Base-by-base conservation (phyloP, 2,888 invertebrate species). In the Diplazon laetatorius region DNA sequence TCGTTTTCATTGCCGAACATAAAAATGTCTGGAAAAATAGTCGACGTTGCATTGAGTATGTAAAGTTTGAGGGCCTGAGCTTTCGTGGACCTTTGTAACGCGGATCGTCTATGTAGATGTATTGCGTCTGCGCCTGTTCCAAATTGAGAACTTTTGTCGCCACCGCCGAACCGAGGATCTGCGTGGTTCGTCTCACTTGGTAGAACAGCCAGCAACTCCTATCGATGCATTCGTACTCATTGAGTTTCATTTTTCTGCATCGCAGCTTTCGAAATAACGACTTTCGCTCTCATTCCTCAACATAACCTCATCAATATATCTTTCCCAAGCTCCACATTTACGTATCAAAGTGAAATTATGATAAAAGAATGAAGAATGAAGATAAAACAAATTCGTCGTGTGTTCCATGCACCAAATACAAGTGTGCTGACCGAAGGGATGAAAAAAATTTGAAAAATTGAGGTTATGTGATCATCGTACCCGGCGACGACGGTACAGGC, bases 71-170 rank as follows among this genome's bases (percentile, higher is more conserved):
- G 12, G 9, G 16, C 0, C 35, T 1, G 9, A 1, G 20, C 18
- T 59, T 46, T 39, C n/a, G 42, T 44, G 66, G 50, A 91, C 91
- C 88, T 86, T 89, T 86, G 69, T 89, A 89, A 59, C 85, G 82
- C 30, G 91, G 93, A 85, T 93, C 92, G 82, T 93, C 92, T 8
- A 93, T 91, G 82, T 93, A 93, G 83, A 93, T 93, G 83, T 93
- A 93, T 80, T 93, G 92, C 0, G 92, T 91, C 46, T 88, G 89
- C 48, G 89, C 84, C 72, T 89, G 89, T 18, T 92, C 91, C 37
- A 90, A 78, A 76, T 91, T 88, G 16, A 92, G 83, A 46, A 89
- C 91, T 85, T 86, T 91, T 76, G 86, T 86, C 42, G 91, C 87
- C 62, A 92, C 87, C 73, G 91, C 84, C 42, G 91, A 91, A 1